Evolutionary conservation across 64 coral and sea anemone genomes (phyloP), one percentile per base, ranked within the genome.

Genomic region (Montipora capricornis): DNA sequence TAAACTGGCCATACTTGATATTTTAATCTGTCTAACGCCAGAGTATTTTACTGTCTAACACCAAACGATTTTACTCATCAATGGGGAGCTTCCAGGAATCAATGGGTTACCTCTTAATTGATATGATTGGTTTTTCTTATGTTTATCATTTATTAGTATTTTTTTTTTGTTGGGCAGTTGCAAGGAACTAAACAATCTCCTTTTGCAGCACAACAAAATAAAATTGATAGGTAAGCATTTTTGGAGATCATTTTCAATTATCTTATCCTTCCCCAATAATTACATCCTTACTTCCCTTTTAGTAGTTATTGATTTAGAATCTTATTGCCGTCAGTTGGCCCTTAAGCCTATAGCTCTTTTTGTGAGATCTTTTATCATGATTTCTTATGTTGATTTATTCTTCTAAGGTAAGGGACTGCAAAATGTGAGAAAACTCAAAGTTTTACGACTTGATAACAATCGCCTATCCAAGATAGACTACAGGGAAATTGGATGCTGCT

Each of bases 161-260:
- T 16, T 60, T 88, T n/a, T 78, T 17, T 24, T 79, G 24, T 87
- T 69, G 1, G 37, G 22, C 80, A 96, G 95, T 20, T 75, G 89
- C 78, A 96, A 96, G 80, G 91, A 96, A 57, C 84, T 96, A 24
- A 93, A 87, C 19, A 93, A 90, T 50, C 84, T 96, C 19, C 92
- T 93, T 87, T 88, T 96, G n/a, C 95, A 96, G 66, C 88, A 96
- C 75, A 96, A 96, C 81, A 90, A 77, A 88, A 87, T 96, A 58
- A 87, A 96, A 87, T 75, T 17, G 70, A 96, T 96, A 81, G 95
- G 95, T 96, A 96, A 64, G 61, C 61, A 13, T 64, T 5, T 14
- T 14, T 14, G 4, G 11, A 64, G 61, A 64, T 11, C 13, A 4
- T 3, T 64, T 57, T 57, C 53, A 8, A 8, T 57, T 6, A 57